Conservation (phyloP, 2,113 vertebrate genomes). For the Origma solitaria region DNA sequence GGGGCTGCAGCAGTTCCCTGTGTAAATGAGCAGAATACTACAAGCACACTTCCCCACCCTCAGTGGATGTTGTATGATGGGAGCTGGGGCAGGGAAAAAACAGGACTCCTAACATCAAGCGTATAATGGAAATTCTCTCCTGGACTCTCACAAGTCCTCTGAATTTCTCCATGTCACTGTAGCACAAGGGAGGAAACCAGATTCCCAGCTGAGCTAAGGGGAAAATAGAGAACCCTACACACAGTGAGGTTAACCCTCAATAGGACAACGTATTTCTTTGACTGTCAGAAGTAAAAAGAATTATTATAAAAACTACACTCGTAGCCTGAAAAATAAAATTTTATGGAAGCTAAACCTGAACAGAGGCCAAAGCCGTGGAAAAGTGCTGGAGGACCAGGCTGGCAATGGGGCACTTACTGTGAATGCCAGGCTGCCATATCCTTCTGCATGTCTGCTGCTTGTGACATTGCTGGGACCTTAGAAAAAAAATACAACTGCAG, state of each 20-base stretch:
- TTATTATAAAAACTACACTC: not conserved
- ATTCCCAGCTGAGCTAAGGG: not conserved
- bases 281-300: not conserved
- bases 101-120: not conserved
- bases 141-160: not conserved
- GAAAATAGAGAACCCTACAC: not conserved
- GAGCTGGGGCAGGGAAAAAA: not conserved
- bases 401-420: rapidly evolving
- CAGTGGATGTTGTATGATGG: not conserved
- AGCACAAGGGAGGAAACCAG: not conserved
- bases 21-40: not conserved
- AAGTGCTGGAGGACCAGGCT: not conserved
- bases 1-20: not conserved
- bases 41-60: not conserved
- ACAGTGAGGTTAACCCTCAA: not conserved
- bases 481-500: not conserved
- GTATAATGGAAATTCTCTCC: not conserved
- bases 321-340: not conserved
- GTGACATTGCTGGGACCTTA: not conserved
- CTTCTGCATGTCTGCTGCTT: not conserved
- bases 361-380: not conserved
- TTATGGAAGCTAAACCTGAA: not conserved
- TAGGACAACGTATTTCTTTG: not conserved
- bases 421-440: not conserved
- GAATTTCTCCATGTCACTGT: not conserved